phyloP scores from a whole-genome alignment of 2,113 vertebrate species.

The Tragulus kanchil region DNA sequence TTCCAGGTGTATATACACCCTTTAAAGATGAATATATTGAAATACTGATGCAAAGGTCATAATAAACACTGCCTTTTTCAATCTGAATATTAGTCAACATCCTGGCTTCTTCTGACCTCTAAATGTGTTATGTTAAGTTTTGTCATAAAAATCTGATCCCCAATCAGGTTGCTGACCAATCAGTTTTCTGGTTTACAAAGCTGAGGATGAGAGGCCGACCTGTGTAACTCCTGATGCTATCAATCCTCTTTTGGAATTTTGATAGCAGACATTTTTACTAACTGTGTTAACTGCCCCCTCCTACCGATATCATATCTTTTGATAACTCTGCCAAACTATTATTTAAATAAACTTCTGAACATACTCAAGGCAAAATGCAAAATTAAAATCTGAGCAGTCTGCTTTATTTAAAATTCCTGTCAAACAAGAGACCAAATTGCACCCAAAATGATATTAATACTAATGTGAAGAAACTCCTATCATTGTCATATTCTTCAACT shows the following conservation, averaged over 20 bases:
- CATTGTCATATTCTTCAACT: background rate
- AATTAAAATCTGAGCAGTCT: slow-evolving; percentile 45
- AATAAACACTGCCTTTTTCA: background rate
- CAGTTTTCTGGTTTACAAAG: background rate
- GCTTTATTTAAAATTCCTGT: slow-evolving; percentile 58
- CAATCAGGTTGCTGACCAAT: background rate
- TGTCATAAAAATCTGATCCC: background rate
- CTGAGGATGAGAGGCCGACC: background rate
- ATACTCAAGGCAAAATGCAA: slow-evolving; percentile 22
- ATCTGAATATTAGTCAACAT: background rate
- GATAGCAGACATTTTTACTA: background rate
- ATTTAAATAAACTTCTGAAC: slow-evolving; percentile 68
- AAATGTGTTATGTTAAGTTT: background rate
- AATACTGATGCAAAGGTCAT: background rate
- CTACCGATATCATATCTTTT: background rate
- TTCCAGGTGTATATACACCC: background rate
- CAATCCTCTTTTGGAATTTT: background rate
- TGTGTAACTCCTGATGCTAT: background rate
- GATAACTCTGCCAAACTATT: slow-evolving; percentile 59
- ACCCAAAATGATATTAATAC: slow-evolving; percentile 20
- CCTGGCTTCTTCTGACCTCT: background rate
- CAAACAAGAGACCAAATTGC: background rate
- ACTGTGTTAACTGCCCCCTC: background rate
- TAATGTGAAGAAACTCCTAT: slow-evolving; percentile 48
- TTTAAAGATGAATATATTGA: background rate